A percentile compares a stretch with the other conserved stretches of the same genome.
phyloP scores from a whole-genome alignment of 2,888 invertebrate species.

The Agonum fuliginosum region DNA sequence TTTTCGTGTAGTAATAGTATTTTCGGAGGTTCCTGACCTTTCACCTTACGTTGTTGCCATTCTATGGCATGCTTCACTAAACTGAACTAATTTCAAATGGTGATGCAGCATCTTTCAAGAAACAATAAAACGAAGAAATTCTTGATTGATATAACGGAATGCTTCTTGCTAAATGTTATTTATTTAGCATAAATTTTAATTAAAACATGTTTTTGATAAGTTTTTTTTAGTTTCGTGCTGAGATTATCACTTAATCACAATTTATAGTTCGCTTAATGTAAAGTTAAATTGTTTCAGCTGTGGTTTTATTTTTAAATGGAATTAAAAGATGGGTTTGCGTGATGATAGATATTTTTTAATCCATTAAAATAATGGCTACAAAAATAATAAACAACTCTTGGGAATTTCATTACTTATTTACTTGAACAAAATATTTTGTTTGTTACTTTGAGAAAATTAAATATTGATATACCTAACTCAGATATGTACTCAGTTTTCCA shows the following conservation, averaged over 20 bases:
- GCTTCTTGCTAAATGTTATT: not conserved
- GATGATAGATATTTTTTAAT: not conserved
- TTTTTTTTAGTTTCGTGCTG: conserved; percentile 26
- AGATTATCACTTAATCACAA: conserved; percentile 21
- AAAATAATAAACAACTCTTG: not conserved
- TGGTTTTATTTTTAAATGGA: not conserved
- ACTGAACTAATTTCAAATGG: not conserved
- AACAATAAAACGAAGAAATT: conserved; percentile 11
- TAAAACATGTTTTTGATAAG: conserved; percentile 30
- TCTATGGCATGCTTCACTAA: not conserved
- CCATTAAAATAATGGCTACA: not conserved
- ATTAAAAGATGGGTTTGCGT: conserved; percentile 13
- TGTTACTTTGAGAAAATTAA: too few species aligned
- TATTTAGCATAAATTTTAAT: conserved; percentile 15
- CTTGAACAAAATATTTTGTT: too few species aligned
- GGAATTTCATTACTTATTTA: not conserved
- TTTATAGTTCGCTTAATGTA: conserved; percentile 2
- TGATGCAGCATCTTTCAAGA: conserved; percentile 10
- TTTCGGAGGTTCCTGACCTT: not conserved
- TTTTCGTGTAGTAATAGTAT: not conserved
- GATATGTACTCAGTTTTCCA: too few species aligned
- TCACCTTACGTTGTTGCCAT: not conserved
- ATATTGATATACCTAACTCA: not conserved
- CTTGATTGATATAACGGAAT: conserved; percentile 35
- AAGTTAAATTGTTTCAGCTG: not conserved